Base-by-base conservation (phyloP, 2,888 invertebrate genomes). In the Odiellus spinosus region DNA sequence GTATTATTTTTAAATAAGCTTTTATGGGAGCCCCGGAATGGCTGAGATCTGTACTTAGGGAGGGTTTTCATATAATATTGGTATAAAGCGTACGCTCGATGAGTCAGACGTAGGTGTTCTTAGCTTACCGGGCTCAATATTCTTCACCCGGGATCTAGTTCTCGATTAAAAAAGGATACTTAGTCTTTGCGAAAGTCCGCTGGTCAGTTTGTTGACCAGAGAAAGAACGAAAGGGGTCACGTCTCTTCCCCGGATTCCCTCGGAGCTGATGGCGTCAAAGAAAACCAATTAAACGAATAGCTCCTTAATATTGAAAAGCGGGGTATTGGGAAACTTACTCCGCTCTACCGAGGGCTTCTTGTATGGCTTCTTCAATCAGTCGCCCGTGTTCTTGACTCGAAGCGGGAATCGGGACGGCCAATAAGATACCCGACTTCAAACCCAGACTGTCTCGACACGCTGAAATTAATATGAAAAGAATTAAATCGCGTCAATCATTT, bases 141-240 rank as follows among this genome's bases (percentile, higher is more conserved):
- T n/a, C n/a, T n/a, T n/a, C n/a, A n/a, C n/a, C n/a, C n/a, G n/a
- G n/a, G n/a, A n/a, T n/a, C n/a, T n/a, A n/a, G n/a, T n/a, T n/a
- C n/a, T n/a, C n/a, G n/a, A n/a, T n/a, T n/a, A n/a, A n/a, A n/a
- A 51, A 64, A 66, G 63, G 66, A 66, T 80, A 90, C 88, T 98
- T 33, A 91, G 76, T 61, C 70, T 63, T 34, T 96, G 72, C 14
- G 91, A 90, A 57, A 73, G 74, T 34, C 93, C 95, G 12, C 70
- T 64, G 0, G 93, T 93, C n/a, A 82, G 71, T 54, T 76, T 70
- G 19, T 80, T 75, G 19, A 98, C 78, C 57, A 78, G 73, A 35
- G 76, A 67, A 33, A 98, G 69, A 26, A 98, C 72, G 66, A 81
- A 96, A 2, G 98, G 98, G 1, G 98, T 98, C 8, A 95, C 77